Conservation (phyloP, 2,888 invertebrate species). For the Drosophila tripunctata region DNA sequence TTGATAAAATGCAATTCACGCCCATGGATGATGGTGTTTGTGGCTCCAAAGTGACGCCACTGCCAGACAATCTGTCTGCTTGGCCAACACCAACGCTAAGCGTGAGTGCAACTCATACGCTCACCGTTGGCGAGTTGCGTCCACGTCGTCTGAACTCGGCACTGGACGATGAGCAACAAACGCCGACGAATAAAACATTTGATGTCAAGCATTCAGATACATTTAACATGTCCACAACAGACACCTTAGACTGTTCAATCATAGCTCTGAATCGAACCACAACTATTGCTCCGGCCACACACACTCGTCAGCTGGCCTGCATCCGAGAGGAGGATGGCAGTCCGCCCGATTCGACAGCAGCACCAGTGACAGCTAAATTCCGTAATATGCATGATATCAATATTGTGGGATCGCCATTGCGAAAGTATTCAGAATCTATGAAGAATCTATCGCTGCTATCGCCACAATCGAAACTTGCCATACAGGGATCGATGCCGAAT, state of each 20-base stretch:
- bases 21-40: slow-evolving; percentile 64
- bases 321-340: slow-evolving; percentile 80
- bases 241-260: slow-evolving; percentile 60
- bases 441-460: slow-evolving; percentile 79
- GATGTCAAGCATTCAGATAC: slow-evolving; percentile 70
- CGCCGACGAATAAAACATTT: slow-evolving; percentile 79
- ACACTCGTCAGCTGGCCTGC: slow-evolving; percentile 71
- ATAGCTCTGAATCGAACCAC: slow-evolving; percentile 74
- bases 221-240: slow-evolving; percentile 55
- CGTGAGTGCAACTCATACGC: background rate
- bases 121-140: slow-evolving; percentile 47
- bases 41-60: background rate
- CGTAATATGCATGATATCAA: slow-evolving; percentile 80
- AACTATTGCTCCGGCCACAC: slow-evolving; percentile 64
- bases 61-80: slow-evolving; percentile 75
- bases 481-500: slow-evolving; percentile 84
- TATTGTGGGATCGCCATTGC: slow-evolving; percentile 81
- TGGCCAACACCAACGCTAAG: slow-evolving; percentile 79
- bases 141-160: slow-evolving; percentile 73
- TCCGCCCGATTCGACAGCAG: slow-evolving; percentile 26
- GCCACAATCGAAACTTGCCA: slow-evolving; percentile 68
- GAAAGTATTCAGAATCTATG: slow-evolving; percentile 83
- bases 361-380: slow-evolving; percentile 10
- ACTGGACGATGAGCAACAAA: slow-evolving; percentile 59
- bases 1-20: slow-evolving; percentile 83